These are phyloP conservation scores for Leucania comma DNA, from an alignment of 2,888 invertebrate species.

Conservation along the genomic window DNA sequence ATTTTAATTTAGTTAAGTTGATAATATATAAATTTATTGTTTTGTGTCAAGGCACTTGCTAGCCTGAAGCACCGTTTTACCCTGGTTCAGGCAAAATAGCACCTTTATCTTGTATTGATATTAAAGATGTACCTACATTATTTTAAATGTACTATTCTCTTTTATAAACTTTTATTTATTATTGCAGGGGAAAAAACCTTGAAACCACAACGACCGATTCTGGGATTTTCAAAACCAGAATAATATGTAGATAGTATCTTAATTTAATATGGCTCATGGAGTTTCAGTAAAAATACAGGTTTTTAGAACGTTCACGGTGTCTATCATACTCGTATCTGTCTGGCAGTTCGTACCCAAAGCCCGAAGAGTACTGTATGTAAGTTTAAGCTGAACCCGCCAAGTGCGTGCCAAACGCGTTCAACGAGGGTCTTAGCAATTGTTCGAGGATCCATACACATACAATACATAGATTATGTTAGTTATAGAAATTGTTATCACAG, in stretches of 20 bases:
- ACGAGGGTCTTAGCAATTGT: slow-evolving; percentile 44
- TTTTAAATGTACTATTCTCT: too few species aligned
- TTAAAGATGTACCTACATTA: too few species aligned
- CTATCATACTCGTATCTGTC: neutral
- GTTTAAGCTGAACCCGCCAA: slow-evolving; percentile 45
- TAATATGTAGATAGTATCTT: neutral
- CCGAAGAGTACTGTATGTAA: slow-evolving; percentile 28
- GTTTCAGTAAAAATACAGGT: neutral
- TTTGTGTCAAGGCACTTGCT: too few species aligned
- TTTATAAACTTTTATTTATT: too few species aligned
- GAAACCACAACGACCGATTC: neutral
- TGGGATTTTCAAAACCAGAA: neutral
- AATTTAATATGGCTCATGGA: neutral
- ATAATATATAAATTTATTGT: too few species aligned
- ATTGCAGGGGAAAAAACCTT: too few species aligned
- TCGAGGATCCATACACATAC: slow-evolving; percentile 16
- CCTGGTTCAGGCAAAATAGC: too few species aligned
- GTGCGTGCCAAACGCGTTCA: slow-evolving; percentile 43
- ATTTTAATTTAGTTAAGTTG: too few species aligned
- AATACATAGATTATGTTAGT: slow-evolving; percentile 22
- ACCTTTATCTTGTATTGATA: too few species aligned
- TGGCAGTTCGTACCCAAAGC: neutral
- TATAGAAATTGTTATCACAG: slow-evolving; percentile 6
- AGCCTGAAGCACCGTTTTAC: too few species aligned
- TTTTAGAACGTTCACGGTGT: neutral